phyloP scores from a whole-genome alignment of 2,888 invertebrate species.

The Acleris emargana region DNA sequence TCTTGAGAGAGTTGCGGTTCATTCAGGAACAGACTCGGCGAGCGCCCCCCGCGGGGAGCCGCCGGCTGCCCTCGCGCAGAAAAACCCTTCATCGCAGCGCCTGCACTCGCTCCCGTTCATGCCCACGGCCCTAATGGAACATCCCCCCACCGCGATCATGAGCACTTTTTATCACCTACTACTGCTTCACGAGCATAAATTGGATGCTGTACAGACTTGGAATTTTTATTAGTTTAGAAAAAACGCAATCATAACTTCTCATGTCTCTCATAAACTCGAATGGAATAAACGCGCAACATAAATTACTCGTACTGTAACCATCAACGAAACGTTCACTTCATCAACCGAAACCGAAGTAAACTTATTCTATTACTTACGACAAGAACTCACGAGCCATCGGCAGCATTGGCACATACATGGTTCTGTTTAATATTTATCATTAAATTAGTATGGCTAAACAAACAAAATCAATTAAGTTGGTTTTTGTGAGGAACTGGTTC shows the following conservation, averaged over 20 bases:
- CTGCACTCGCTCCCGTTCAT: conserved; percentile 32
- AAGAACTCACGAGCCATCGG: conserved; percentile 55
- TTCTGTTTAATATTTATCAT: conserved; percentile 73
- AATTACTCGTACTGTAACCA: conserved; percentile 2
- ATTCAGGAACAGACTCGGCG: conserved; percentile 73
- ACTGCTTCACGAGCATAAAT: conserved; percentile 16
- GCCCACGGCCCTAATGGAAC: conserved; percentile 35
- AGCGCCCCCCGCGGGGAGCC: conserved; percentile 71
- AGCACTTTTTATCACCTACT: conserved; percentile 28
- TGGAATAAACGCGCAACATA: conserved; percentile 1
- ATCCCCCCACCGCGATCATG: conserved; percentile 35
- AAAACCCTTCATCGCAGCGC: conserved; percentile 27
- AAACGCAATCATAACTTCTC: too few species aligned
- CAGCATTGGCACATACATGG: conserved; percentile 67
- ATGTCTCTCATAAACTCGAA: neutral
- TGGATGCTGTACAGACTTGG: conserved; percentile 14
- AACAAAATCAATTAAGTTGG: conserved; percentile 76
- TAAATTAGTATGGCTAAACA: conserved; percentile 77
- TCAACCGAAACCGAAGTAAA: conserved; percentile 6
- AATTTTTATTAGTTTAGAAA: conserved; percentile 12
- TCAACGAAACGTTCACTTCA: neutral
- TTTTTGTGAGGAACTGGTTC: conserved; percentile 64
- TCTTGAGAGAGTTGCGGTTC: conserved; percentile 34
- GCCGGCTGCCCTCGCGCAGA: conserved; percentile 38
- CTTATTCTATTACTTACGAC: conserved; percentile 9